Evolutionary conservation across 2,797 vertebrate genomes (phyloP).

Genomic region (Limosa lapponica): DNA sequence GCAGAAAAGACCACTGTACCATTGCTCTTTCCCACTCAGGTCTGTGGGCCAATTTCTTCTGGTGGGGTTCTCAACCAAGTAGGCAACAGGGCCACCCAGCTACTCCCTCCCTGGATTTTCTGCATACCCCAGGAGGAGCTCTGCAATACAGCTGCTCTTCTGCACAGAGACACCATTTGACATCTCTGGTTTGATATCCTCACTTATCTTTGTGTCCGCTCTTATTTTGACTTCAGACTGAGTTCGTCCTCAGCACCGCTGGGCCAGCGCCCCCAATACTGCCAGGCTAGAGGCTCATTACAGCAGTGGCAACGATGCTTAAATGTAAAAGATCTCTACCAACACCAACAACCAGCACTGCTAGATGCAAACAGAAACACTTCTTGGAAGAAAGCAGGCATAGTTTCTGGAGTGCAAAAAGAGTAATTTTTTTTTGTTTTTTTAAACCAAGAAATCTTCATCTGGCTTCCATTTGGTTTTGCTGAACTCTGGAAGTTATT

Average conservation of each 20-base stretch:
- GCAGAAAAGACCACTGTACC: background rate
- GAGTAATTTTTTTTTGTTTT: background rate
- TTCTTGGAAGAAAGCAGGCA: background rate
- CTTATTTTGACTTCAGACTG: background rate
- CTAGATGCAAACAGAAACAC: background rate
- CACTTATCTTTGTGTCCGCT: background rate
- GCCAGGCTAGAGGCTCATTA: background rate
- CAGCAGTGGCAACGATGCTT: background rate
- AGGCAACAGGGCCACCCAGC: background rate
- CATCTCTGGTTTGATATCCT: background rate
- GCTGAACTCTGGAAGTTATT: background rate
- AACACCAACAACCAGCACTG: background rate
- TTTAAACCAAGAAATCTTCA: background rate
- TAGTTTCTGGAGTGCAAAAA: background rate
- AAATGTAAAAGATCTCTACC: background rate
- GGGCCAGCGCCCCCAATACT: background rate
- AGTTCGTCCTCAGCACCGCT: background rate
- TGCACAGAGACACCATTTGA: background rate
- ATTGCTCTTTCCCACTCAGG: background rate
- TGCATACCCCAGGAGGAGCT: background rate
- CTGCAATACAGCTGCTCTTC: background rate
- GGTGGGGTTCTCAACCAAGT: background rate
- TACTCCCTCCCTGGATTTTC: background rate
- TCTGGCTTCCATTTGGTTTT: slow-evolving; percentile 28
- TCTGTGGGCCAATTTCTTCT: background rate